A percentile compares a stretch with the other conserved stretches of the same genome.
phyloP scores from a whole-genome alignment of 2,797 vertebrate genomes.

The Heliangelus exortis region DNA sequence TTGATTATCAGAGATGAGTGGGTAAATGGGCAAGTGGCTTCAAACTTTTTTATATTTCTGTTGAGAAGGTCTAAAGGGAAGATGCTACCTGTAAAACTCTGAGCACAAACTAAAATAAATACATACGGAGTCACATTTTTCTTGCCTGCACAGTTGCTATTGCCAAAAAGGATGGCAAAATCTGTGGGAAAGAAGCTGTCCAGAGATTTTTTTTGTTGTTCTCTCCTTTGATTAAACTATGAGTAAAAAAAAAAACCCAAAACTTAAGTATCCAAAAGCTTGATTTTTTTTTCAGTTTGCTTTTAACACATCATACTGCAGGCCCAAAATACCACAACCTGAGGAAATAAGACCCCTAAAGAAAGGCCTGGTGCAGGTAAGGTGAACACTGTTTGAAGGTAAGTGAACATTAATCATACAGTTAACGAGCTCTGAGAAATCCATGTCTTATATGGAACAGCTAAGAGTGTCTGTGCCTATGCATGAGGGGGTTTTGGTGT shows the following conservation, averaged over 20 bases:
- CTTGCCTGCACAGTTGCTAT: not conserved
- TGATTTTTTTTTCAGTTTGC: not conserved
- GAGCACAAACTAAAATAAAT: conserved; percentile 68
- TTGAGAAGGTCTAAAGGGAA: conserved; percentile 70
- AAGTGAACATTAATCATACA: not conserved
- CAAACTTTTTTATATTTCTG: conserved; percentile 58
- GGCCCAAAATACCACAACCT: not conserved
- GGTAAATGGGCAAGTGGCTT: conserved; percentile 28
- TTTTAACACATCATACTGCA: not conserved
- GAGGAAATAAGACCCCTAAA: not conserved
- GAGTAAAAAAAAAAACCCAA: not conserved
- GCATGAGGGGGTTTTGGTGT: not conserved
- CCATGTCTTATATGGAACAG: not conserved
- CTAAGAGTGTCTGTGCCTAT: not conserved
- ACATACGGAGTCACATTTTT: conserved; percentile 13
- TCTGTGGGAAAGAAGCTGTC: not conserved
- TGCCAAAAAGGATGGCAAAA: not conserved
- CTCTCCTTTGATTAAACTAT: not conserved
- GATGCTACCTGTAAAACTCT: conserved; percentile 64
- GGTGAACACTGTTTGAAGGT: not conserved
- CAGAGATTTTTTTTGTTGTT: not conserved
- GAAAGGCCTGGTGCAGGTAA: rapidly evolving
- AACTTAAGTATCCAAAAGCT: not conserved
- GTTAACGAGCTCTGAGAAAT: not conserved
- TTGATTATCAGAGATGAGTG: conserved; percentile 17